Conservation (phyloP, 2,113 vertebrate genomes). For the Mobula hypostoma region DNA sequence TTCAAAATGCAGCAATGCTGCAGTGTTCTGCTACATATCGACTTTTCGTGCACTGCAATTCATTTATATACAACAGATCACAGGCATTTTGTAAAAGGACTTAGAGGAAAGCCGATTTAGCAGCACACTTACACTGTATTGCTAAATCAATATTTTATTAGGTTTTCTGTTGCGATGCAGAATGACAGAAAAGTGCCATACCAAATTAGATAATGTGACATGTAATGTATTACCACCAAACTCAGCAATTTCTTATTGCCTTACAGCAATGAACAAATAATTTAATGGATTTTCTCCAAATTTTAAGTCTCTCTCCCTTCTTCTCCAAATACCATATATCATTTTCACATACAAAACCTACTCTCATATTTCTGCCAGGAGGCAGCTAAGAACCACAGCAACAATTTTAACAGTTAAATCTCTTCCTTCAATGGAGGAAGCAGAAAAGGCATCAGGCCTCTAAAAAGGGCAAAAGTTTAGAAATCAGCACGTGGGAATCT, state of each 20-base stretch:
- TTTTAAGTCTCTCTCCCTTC: background rate
- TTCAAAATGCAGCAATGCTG: background rate
- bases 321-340: background rate
- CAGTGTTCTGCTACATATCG: constrained; percentile 13
- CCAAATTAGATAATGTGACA: constrained; percentile 29
- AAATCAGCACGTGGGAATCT: background rate
- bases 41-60: constrained; percentile 23
- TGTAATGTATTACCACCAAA: constrained; percentile 19
- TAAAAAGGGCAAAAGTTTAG: background rate
- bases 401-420: background rate
- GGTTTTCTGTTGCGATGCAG: constrained; percentile 33
- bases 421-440: background rate
- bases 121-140: constrained; percentile 15
- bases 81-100: constrained; percentile 26
- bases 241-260: constrained; percentile 10
- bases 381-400: background rate
- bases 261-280: background rate
- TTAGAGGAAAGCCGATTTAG: constrained; percentile 24
- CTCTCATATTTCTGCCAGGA: background rate
- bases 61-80: constrained; percentile 33
- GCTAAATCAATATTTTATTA: constrained; percentile 38
- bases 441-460: background rate
- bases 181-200: constrained; percentile 32
- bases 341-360: background rate
- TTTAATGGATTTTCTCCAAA: constrained; percentile 23